Conservation (phyloP, 2,888 invertebrate genomes). For the Lymantria monacha region DNA sequence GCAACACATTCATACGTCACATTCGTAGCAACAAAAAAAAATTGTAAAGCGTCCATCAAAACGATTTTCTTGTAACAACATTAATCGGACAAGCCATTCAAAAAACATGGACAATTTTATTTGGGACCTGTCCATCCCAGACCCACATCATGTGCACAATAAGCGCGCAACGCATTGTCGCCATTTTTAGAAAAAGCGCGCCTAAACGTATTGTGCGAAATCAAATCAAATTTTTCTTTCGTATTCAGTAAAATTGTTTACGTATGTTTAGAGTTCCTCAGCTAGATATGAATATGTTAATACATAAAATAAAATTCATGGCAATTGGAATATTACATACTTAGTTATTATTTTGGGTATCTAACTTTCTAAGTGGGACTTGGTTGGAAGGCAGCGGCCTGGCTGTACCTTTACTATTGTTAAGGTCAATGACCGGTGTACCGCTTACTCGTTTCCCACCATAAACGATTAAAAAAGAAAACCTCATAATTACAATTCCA, state of each 20-base stretch:
- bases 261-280: background rate
- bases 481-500: too few relatives aligned
- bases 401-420: too few relatives aligned
- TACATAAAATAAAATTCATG: background rate
- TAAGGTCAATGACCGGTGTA: too few relatives aligned
- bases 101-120: constrained; percentile 63
- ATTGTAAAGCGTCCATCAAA: constrained; percentile 70
- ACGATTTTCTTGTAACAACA: constrained; percentile 65
- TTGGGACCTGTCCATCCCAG: constrained; percentile 44
- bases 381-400: too few relatives aligned
- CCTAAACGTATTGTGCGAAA: constrained; percentile 58
- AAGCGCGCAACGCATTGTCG: constrained; percentile 53
- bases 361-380: too few relatives aligned
- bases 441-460: too few relatives aligned
- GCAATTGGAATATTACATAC: too few relatives aligned
- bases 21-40: constrained; percentile 39
- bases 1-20: constrained; percentile 35
- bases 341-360: too few relatives aligned
- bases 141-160: constrained; percentile 77
- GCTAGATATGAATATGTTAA: background rate
- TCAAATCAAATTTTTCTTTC: constrained; percentile 51
- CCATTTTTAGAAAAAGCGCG: constrained; percentile 51
- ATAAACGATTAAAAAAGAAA: too few relatives aligned
- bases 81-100: constrained; percentile 65
- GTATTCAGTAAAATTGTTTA: background rate